Evolutionary conservation across 1,140 invertebrate species (phyloP).

Genomic region (Helicoverpa zea): DNA sequence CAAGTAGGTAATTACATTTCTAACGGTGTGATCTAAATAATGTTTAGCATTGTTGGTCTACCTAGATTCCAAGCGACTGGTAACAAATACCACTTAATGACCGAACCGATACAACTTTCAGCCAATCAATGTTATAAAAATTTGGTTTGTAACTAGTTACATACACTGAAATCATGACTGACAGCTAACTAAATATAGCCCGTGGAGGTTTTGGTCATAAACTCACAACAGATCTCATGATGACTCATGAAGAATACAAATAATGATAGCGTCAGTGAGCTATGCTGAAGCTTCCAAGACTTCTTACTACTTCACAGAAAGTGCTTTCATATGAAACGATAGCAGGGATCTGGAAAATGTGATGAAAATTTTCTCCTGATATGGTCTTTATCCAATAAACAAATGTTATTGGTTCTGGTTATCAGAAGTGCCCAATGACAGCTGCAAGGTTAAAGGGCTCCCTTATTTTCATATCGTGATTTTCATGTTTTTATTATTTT

Average conservation of each 20-base stretch:
- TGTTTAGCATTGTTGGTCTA: neutral
- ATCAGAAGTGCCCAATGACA: too few species aligned
- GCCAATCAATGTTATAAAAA: neutral
- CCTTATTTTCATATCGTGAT: too few species aligned
- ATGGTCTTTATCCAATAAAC: too few species aligned
- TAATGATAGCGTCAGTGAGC: neutral
- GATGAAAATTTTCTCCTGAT: too few species aligned
- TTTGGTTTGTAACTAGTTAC: too few species aligned
- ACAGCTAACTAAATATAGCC: neutral
- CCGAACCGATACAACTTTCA: neutral
- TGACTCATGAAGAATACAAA: conserved; percentile 14
- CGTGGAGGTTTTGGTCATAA: neutral
- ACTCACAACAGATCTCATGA: neutral
- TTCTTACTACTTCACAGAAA: too few species aligned
- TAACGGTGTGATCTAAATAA: conserved; percentile 36
- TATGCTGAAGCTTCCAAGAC: neutral
- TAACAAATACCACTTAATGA: neutral
- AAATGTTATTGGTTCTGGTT: too few species aligned
- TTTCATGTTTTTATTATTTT: too few species aligned
- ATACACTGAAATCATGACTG: too few species aligned
- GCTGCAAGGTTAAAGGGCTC: too few species aligned
- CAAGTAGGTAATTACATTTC: conserved; percentile 50
- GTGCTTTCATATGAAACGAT: too few species aligned
- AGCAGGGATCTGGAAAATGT: too few species aligned
- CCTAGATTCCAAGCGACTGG: neutral